Evolutionary conservation across 2,113 vertebrate genomes (phyloP), one percentile per base, ranked within the genome.

Genomic region (Brachypteracias leptosomus): DNA sequence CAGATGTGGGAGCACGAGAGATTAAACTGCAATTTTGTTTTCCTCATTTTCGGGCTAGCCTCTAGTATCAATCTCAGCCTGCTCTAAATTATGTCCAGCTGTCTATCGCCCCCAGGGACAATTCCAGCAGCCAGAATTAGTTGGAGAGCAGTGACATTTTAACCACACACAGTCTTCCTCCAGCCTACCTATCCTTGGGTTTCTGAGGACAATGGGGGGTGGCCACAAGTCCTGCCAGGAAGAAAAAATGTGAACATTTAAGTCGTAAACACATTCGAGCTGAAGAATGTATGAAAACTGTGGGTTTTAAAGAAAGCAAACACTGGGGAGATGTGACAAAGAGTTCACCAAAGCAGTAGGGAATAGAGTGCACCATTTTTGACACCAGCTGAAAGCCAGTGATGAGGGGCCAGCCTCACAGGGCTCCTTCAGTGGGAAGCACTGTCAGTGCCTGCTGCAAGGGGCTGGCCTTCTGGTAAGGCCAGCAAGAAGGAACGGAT

Each of bases 1-100:
- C 93, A 95, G 82, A 95, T 90, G 63, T 88, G 88, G 78, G 95
- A 96, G 90, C n/a, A 86, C 79, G 75, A 83, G 59, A 94, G 92
- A 96, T 96, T 96, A 95, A 96, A 95, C 79, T 86, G 82, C 75
- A 93, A 88, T 96, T 94, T 83, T 95, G 85, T 92, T 96, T 96
- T 95, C 88, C 72, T 88, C 71, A 65, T 94, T 81, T 95, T 96
- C 0, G 0, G 90, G 79, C 88, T 83, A 77, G 82, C 82, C 75
- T 94, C 79, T 95, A 93, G 44, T 54, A 90, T 96, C 90, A 92
- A 40, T 72, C 92, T 95, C 72, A 77, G 95, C 85, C 83, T 90
- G 83, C 52, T 92, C 85, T 96, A 97, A 93, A 96, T 96, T 93
- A 92, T 42, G 85, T 95, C 95, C 92, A 96, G 96, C 92, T 96